A percentile compares a stretch with the other conserved stretches of the same genome.
Evolutionary conservation across 2,888 invertebrate genomes (phyloP).

Genomic region (Sinotaia quadrata): DNA sequence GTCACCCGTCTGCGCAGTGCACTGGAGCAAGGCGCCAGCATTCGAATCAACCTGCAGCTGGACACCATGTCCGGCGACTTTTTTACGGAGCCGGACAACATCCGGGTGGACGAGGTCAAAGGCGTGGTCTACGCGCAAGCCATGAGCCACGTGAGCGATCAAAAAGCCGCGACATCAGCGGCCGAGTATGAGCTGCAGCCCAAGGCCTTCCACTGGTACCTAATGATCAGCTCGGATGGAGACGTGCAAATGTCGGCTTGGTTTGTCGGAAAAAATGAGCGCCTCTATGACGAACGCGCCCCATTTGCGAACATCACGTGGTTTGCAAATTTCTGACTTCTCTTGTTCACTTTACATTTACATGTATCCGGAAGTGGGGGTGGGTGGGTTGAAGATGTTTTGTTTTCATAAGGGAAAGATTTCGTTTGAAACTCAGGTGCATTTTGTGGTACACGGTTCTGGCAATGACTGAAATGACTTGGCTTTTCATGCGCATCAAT

Average conservation of each 20-base stretch:
- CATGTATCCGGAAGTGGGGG: too few relatives aligned
- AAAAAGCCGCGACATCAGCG: constrained; percentile 24
- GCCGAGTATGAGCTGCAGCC: constrained; percentile 36
- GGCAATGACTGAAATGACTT: too few relatives aligned
- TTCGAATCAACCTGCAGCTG: constrained; percentile 28
- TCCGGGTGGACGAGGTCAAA: constrained; percentile 26
- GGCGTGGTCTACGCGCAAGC: constrained; percentile 35
- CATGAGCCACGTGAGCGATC: constrained; percentile 36
- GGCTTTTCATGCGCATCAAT: too few relatives aligned
- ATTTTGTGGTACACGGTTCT: too few relatives aligned
- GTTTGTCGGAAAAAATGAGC: constrained; percentile 27
- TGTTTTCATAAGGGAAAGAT: too few relatives aligned
- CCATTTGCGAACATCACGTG: constrained; percentile 34
- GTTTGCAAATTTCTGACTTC: constrained; percentile 32
- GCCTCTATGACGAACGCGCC: constrained; percentile 32
- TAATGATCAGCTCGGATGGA: constrained; percentile 31
- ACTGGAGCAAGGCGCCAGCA: constrained; percentile 30
- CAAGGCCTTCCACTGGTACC: constrained; percentile 33
- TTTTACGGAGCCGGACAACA: constrained; percentile 28
- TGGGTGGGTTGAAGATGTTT: too few relatives aligned
- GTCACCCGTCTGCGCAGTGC: constrained; percentile 17
- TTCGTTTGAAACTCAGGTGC: too few relatives aligned
- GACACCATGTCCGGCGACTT: constrained; percentile 26
- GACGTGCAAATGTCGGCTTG: constrained; percentile 37
- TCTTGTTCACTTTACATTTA: too few relatives aligned